Evolutionary conservation across 2,797 vertebrate genomes (phyloP), one percentile per base, ranked within the genome.

Genomic region (Myripristis murdjan): DNA sequence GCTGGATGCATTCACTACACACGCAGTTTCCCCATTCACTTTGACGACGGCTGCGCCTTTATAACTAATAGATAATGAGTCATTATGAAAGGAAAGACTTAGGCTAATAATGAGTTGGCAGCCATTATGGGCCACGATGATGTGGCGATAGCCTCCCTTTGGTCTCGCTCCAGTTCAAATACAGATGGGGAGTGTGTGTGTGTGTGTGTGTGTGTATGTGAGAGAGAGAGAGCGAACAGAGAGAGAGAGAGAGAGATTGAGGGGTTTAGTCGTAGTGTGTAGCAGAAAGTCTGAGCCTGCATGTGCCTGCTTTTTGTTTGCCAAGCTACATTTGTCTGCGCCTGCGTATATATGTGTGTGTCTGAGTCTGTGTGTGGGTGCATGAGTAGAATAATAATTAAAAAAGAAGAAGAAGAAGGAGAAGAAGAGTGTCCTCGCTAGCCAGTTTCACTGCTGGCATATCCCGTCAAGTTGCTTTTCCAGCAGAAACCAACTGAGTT

Each of bases 401-500:
- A n/a, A n/a, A n/a, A n/a, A n/a, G n/a, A n/a, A n/a, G n/a, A n/a
- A n/a, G n/a, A n/a, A n/a, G n/a, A n/a, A n/a, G n/a, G n/a, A n/a
- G 22, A 16, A 18, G 35, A 26, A 0, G 3, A n/a, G 44, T 16
- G 31, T 69, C 41, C 51, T 2, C 6, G 28, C 60, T 28, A 47
- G 20, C 43, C 55, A 22, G 2, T 70, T 57, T 43, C n/a, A 31
- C 62, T 70, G 53, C 53, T 20, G 44, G 31, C 2, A 8, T 12
- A 31, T 61, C 37, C 28, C 66, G 68, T 49, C 37, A 35, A 72
- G 22, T 64, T 1, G 5, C 46, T 28, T 81, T 49, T 35, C 37
- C 6, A 7, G 41, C 54, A 24, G 23, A 77, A 81, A 63, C 12
- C 4, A 28, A 52, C 26, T 37, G 47, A 60, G 75, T 78, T 69